These are phyloP conservation scores for Montifringilla adamsi DNA, from an alignment of 2,113 vertebrate genomes.

Conservation along the genomic window DNA sequence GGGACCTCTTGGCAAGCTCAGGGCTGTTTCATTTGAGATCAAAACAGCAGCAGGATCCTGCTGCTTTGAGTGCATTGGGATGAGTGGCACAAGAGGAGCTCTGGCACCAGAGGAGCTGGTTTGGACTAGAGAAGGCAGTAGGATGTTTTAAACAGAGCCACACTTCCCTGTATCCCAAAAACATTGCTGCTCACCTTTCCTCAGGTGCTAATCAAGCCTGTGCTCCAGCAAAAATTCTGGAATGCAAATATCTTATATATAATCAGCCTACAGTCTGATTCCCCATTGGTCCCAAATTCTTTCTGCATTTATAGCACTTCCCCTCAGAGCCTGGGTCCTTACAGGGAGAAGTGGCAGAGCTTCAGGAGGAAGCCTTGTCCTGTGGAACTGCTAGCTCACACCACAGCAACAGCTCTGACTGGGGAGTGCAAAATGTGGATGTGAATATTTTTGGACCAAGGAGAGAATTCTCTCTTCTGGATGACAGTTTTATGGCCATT, in stretches of 20 bases:
- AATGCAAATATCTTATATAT: not conserved
- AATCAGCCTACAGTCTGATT: not conserved
- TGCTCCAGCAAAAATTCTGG: not conserved
- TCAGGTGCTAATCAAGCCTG: not conserved
- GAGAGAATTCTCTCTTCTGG: not conserved
- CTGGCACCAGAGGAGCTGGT: not conserved
- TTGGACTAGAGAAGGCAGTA: not conserved
- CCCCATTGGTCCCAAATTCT: not conserved
- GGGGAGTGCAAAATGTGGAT: not conserved
- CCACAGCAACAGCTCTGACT: not conserved
- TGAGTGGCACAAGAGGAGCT: not conserved
- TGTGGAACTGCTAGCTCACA: not conserved
- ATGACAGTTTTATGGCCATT: not conserved
- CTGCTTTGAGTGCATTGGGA: accelerated
- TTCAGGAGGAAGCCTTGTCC: not conserved
- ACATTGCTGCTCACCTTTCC: not conserved
- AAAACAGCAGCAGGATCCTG: not conserved
- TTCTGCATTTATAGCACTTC: not conserved
- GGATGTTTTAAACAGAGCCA: not conserved
- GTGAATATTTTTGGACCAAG: not conserved
- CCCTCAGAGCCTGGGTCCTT: accelerated
- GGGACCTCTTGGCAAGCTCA: not conserved
- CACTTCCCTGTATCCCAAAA: accelerated
- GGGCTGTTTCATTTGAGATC: not conserved
- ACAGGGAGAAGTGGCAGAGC: not conserved